Evolutionary conservation across 2,113 vertebrate genomes (phyloP), one percentile per base, ranked within the genome.

Genomic region (Corythaixoides concolor): DNA sequence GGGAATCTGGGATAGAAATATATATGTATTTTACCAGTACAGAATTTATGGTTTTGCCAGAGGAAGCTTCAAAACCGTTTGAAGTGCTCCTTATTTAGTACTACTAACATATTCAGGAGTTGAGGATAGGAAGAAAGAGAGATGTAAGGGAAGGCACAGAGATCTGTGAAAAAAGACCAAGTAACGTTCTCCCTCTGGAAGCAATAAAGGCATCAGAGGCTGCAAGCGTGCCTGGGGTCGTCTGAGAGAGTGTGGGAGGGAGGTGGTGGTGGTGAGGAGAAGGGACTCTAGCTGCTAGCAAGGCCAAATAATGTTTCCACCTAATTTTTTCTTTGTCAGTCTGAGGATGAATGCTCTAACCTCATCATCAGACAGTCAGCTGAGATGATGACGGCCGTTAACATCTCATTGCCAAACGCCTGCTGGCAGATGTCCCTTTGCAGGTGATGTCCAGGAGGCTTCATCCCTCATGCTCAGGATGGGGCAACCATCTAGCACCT

Each of bases 1-100:
- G 97, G 77, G 96, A 98, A 97, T 96, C 93, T 94, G 95, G 93
- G 95, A 76, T 33, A 93, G 80, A 96, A 96, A 83, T 95, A 93
- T 47, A 95, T 72, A 78, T 95, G 39, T 84, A 63, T 97, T 62
- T 84, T 78, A 69, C 58, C 73, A 90, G 63, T 35, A 41, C 78
- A 93, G 68, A 95, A 92, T 93, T 96, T 96, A 96, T 49, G 59
- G 70, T 85, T 97, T 95, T 90, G 78, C 95, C 64, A 55, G 90
- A 93, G 88, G 88, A 97, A 94, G 75, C 72, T 95, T 96, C 92
- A 80, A 93, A 96, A 95, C 83, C 4, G 24, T 96, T 96, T 97
- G 89, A 97, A 97, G 91, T 94, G 66, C 90, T 93, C 58, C 92
- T 94, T 96, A 80, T 93, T 94, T 96, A 93, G 67, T 87, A 69